Evolutionary conservation across 1,140 invertebrate genomes (phyloP).

Genomic region (Pantala flavescens): DNA sequence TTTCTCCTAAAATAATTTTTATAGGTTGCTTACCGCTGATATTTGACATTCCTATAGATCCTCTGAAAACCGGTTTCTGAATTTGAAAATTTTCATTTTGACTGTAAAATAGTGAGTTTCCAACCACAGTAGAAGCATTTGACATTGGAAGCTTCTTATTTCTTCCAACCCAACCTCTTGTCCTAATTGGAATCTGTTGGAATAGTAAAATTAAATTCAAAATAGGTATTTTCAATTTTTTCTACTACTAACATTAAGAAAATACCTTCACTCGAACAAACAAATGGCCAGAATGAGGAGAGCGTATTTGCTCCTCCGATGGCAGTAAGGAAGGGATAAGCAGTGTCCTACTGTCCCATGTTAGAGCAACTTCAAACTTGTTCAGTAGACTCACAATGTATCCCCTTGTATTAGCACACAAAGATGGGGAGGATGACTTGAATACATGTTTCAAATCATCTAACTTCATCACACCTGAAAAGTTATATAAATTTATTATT

Average conservation of each 20-base stretch:
- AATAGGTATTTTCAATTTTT: neutral
- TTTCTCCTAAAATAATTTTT: no score
- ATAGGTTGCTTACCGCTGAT: neutral
- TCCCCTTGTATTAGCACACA: constrained; percentile 49
- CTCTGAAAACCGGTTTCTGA: constrained; percentile 18
- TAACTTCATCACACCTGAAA: constrained; percentile 76
- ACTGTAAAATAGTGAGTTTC: constrained; percentile 29
- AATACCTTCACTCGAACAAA: constrained; percentile 28
- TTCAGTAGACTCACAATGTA: constrained; percentile 84
- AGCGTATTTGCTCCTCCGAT: constrained; percentile 55
- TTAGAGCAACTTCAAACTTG: constrained; percentile 95
- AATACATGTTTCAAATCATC: constrained; percentile 91
- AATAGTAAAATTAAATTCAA: neutral
- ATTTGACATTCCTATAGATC: neutral
- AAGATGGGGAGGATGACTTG: constrained; percentile 54
- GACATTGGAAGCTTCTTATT: constrained; percentile 47
- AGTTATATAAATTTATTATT: constrained; percentile 9
- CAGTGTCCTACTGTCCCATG: constrained; percentile 87
- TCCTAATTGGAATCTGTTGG: constrained; percentile 55
- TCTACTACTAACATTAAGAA: no score
- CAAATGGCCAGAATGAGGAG: constrained; percentile 36
- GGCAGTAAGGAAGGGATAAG: constrained; percentile 88
- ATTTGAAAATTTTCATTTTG: constrained; percentile 15
- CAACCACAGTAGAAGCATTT: constrained; percentile 26
- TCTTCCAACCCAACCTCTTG: constrained; percentile 53